phyloP scores from a whole-genome alignment of 2,888 invertebrate genomes.

The Acrobasis repandana region DNA sequence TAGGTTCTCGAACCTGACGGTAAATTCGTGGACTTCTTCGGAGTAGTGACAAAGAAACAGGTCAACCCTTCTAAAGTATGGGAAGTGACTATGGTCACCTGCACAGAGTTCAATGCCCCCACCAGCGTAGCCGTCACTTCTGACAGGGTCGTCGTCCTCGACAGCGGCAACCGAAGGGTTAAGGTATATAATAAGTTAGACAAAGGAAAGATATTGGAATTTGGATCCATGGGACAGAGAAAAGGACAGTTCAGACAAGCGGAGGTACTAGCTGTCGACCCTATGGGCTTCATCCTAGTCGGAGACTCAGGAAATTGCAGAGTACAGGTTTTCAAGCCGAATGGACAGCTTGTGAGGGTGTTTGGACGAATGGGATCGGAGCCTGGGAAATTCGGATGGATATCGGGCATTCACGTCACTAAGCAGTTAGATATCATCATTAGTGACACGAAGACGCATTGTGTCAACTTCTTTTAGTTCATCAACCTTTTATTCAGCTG shows the following conservation, averaged over 20 bases:
- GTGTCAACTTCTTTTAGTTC: constrained; percentile 64
- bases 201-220: constrained; percentile 82
- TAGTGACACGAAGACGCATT: constrained; percentile 83
- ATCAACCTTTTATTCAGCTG: too few relatives aligned
- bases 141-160: constrained; percentile 83
- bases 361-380: constrained; percentile 82
- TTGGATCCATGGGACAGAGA: constrained; percentile 85
- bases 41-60: constrained; percentile 69
- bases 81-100: constrained; percentile 57
- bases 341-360: constrained; percentile 86
- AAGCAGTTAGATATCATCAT: constrained; percentile 84
- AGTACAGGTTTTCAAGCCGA: constrained; percentile 88
- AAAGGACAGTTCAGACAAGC: constrained; percentile 89
- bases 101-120: constrained; percentile 86
- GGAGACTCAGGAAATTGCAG: constrained; percentile 91
- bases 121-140: constrained; percentile 86
- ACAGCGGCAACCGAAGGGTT: constrained; percentile 88
- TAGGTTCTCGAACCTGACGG: constrained; percentile 83
- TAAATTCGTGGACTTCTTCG: constrained; percentile 84
- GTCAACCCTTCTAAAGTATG: constrained; percentile 55
- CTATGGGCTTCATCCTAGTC: constrained; percentile 88
- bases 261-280: constrained; percentile 88
- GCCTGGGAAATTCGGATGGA: constrained; percentile 85
- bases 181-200: constrained; percentile 81
- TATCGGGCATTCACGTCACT: constrained; percentile 86